Evolutionary conservation across 2,113 vertebrate species (phyloP), one percentile per base, ranked within the genome.

Genomic region (Ophiodon elongatus): DNA sequence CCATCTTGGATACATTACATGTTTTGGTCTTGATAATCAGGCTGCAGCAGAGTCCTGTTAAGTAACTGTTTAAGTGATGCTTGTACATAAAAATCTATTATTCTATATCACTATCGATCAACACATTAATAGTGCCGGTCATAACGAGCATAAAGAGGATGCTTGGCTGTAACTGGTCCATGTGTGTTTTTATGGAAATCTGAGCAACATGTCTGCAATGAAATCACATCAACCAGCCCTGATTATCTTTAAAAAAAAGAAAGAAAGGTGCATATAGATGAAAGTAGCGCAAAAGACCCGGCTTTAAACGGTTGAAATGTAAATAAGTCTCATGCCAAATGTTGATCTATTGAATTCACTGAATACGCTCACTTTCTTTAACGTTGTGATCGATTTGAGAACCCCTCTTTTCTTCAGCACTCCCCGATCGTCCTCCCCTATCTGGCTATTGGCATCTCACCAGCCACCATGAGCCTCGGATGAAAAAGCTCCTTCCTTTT

Each of bases 401-500:
- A 39, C 35, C 21, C 8, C 37, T 37, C 37, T 1, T 37, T 37
- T 5, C 37, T 37, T 35, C 33, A 35, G 33, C 33, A 5, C 33
- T 35, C 33, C 37, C 37, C 11, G 45, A 19, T 47, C 45, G 6
- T 19, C 4, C 43, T 45, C 45, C 4, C 15, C 47, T 17, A 47
- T 47, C 17, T 19, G 21, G 17, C 17, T n/a, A n/a, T n/a, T n/a
- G n/a, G n/a, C n/a, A n/a, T n/a, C n/a, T 25, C 23, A 39, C 4
- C 21, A 78, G 39, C 60, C 65, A 62, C 29, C 10, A 4, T n/a
- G 57, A 79, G 71, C 79, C n/a, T 56, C 33, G 64, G 41, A 69
- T 69, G 45, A 62, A 27, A 76, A 13, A 11, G 23, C 59, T 64
- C 67, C 33, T 47, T 68, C 37, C 41, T 54, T 81, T 76, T 73